A percentile compares a stretch with the other conserved stretches of the same genome.
phyloP scores from a whole-genome alignment of 2,888 invertebrate species.

The Cataglyphis livida region DNA sequence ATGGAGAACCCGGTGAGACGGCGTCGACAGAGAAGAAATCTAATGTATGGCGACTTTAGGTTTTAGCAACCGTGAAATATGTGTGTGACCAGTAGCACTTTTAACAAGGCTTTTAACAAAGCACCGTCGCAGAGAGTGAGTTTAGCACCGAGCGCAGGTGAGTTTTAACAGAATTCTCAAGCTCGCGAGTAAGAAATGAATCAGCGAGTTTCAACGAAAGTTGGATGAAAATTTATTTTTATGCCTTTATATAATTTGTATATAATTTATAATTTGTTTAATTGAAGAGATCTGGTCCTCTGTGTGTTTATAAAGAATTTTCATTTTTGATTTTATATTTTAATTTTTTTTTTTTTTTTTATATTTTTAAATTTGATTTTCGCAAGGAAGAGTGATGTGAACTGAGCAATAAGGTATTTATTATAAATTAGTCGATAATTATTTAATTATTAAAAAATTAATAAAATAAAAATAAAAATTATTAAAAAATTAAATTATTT shows the following conservation, averaged over 20 bases:
- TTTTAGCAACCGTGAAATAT: constrained; percentile 39
- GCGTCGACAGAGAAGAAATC: constrained; percentile 39
- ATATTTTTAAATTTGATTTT: background rate
- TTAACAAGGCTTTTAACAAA: background rate
- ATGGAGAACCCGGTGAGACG: constrained; percentile 13
- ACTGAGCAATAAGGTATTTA: background rate
- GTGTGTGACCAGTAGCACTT: constrained; percentile 21
- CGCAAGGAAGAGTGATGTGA: background rate
- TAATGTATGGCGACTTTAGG: constrained; percentile 37
- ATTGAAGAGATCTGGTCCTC: background rate
- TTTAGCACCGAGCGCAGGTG: background rate
- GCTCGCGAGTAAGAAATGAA: background rate
- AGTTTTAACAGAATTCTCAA: background rate
- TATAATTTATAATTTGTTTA: background rate
- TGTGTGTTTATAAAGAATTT: background rate
- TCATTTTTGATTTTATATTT: background rate
- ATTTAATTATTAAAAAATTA: no score
- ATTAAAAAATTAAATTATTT: no score
- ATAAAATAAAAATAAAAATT: no score
- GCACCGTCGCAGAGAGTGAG: background rate
- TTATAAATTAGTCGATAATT: background rate
- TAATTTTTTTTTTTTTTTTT: background rate
- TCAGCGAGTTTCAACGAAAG: background rate
- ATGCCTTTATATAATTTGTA: background rate
- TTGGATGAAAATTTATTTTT: background rate